phyloP scores from a whole-genome alignment of 2,888 invertebrate genomes.

The Chrysina gloriosa region DNA sequence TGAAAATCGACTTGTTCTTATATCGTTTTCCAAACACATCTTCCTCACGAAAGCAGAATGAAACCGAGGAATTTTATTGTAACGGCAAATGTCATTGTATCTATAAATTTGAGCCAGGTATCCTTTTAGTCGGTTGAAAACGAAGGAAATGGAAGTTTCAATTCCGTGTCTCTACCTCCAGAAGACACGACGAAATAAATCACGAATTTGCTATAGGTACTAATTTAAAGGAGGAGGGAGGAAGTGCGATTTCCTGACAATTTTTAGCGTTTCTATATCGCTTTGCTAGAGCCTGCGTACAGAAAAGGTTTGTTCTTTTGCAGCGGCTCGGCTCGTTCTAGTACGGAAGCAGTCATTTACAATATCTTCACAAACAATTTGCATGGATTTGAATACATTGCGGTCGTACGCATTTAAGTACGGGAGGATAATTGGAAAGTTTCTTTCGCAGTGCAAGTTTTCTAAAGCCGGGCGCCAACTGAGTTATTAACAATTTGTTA shows the following conservation, averaged over 20 bases:
- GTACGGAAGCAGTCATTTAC: constrained; percentile 34
- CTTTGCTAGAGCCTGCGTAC: constrained; percentile 11
- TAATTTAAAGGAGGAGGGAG: constrained; percentile 46
- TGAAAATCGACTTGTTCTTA: too few relatives aligned
- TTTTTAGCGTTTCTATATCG: constrained; percentile 47
- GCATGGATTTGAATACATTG: constrained; percentile 40
- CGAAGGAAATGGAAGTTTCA: constrained; percentile 30
- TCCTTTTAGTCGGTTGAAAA: constrained; percentile 25
- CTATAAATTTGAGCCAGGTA: constrained; percentile 35
- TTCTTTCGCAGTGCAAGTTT: constrained; percentile 26
- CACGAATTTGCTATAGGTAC: constrained; percentile 35
- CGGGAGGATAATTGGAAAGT: constrained; percentile 39
- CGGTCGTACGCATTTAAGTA: constrained; percentile 30
- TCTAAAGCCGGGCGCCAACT: background rate
- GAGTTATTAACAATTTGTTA: constrained; percentile 30
- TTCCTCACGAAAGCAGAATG: background rate
- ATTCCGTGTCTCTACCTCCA: constrained; percentile 25
- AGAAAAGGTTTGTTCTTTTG: constrained; percentile 26
- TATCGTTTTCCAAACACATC: too few relatives aligned
- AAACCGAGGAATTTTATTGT: constrained; percentile 1
- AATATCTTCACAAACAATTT: constrained; percentile 37
- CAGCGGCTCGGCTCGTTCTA: background rate
- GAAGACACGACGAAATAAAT: constrained; percentile 28
- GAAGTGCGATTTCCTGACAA: constrained; percentile 57
- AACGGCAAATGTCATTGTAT: constrained; percentile 14